Conservation (phyloP, 2,888 invertebrate species). For the Mechanitis mazaeus region DNA sequence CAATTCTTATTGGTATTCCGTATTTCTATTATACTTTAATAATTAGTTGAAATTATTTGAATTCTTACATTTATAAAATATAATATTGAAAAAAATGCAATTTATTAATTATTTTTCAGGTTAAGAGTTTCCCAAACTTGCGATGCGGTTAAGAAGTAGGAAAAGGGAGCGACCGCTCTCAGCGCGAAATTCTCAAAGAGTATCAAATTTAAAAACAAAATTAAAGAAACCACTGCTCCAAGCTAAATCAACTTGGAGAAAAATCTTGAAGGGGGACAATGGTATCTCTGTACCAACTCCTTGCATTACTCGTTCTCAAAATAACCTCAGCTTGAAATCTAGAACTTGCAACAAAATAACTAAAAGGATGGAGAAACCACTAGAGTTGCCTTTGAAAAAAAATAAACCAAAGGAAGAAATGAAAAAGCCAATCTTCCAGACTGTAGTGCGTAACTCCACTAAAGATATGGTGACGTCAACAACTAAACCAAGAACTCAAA, state of each 20-base stretch:
- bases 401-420: conserved; percentile 52
- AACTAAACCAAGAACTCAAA: conserved; percentile 44
- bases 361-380: conserved; percentile 62
- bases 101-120: conserved; percentile 40
- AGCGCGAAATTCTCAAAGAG: conserved; percentile 48
- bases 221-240: conserved; percentile 44
- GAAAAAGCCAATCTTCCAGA: conserved; percentile 68
- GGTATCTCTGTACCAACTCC: conserved; percentile 45
- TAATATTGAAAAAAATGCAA: background rate
- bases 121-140: conserved; percentile 52
- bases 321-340: conserved; percentile 47
- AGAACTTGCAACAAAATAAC: conserved; percentile 52
- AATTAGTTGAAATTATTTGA: background rate
- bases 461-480: conserved; percentile 60
- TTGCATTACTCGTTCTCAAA: conserved; percentile 60
- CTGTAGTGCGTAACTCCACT: conserved; percentile 57
- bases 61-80: background rate
- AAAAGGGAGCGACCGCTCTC: conserved; percentile 78
- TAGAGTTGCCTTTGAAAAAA: conserved; percentile 48
- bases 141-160: conserved; percentile 83
- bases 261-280: conserved; percentile 55
- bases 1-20: conserved; percentile 9
- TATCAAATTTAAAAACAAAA: conserved; percentile 51
- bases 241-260: conserved; percentile 54
- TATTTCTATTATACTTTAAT: conserved; percentile 1